Base-by-base conservation (phyloP, 2,888 invertebrate genomes). In the Callimorpha dominula region DNA sequence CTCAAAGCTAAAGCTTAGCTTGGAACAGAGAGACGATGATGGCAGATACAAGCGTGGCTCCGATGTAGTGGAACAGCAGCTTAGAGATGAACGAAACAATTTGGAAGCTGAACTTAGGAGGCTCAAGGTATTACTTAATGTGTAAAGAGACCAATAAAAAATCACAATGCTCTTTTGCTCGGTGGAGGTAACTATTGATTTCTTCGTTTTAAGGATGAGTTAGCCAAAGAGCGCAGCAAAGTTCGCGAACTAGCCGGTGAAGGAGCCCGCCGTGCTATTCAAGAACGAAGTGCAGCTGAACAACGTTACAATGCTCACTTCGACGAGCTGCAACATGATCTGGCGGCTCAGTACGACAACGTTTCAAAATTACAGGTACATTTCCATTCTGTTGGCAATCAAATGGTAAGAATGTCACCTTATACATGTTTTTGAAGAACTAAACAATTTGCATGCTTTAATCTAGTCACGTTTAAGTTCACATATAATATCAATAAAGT, bases 291-390 rank as follows among this genome's bases (percentile, higher is more conserved):
- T 79, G 97, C 97, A 57, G 97, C 97, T 1, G 97, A 98, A 86
- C 96, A 97, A 65, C 96, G 98, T 0, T 98, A 97, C 90, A 97
- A 96, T 76, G 97, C 97, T 78, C 97, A 97, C 86, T 97, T 97
- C 75, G 98, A 98, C 87, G 98, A 98, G 82, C 93, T 98, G 65
- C 97, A 97, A 42, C 97, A 97, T 9, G 98, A 98, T 85, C 94
- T 98, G 43, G 97, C 97, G 0, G 97, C 97, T 1, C 98, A 98
- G 88, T 98, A 98, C 96, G 98, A 98, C 85, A 96, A 97, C 62
- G 97, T 97, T 0, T 97, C 97, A 67, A 98, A 98, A 85, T 88
- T 98, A 46, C 97, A 97, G 92, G 96, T 96, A 70, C 11, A 31
- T 49, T 9, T 17, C n/a, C 40, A 67, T 50, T 60, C 31, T 60